Conservation (phyloP, 2,888 invertebrate species). For the Rotaria sp. region DNA sequence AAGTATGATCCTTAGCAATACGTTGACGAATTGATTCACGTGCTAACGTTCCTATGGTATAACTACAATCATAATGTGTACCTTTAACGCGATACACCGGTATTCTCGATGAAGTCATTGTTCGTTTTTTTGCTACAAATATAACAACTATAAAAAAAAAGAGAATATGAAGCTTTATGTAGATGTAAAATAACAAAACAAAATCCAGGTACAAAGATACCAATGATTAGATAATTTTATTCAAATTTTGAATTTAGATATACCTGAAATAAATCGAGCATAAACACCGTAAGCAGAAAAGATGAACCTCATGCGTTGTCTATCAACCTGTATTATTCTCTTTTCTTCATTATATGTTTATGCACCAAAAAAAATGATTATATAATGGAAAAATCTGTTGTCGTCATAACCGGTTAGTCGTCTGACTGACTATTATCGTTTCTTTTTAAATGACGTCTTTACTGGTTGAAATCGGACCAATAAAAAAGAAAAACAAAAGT, state of each 20-base stretch:
- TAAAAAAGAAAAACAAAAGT: not conserved
- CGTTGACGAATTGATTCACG: not conserved
- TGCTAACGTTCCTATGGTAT: not conserved
- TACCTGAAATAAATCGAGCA: not conserved
- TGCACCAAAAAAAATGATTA: no score
- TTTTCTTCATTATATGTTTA: no score
- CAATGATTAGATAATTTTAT: no score
- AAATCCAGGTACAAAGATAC: no score
- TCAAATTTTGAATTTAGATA: not conserved
- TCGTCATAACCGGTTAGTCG: no score
- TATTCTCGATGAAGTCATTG: not conserved
- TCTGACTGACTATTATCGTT: no score
- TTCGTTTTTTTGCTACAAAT: not conserved
- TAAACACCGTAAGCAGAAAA: not conserved
- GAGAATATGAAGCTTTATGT: not conserved
- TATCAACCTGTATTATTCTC: not conserved
- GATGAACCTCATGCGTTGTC: not conserved
- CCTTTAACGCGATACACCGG: conserved; percentile 32
- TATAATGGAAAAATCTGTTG: no score
- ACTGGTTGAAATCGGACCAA: not conserved
- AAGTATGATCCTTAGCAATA: not conserved
- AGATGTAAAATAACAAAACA: no score
- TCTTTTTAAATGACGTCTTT: not conserved
- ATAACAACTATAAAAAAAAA: not conserved
- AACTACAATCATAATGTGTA: conserved; percentile 34